phyloP scores from a whole-genome alignment of 2,888 invertebrate species.

The Ophion ellenae region DNA sequence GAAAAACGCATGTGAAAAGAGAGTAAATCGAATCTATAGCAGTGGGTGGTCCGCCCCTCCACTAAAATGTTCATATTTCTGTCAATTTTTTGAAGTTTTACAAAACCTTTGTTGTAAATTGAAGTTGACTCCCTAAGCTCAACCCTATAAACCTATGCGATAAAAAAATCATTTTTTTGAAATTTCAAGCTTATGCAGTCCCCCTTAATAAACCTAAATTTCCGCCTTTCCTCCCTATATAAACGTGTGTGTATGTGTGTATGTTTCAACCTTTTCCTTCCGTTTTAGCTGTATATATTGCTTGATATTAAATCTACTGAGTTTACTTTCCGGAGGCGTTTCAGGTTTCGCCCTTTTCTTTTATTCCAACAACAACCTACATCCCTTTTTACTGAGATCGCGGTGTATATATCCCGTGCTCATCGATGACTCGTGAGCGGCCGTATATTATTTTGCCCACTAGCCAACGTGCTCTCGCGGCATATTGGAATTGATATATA shows the following conservation, averaged over 20 bases:
- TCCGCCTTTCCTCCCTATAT: too few relatives aligned
- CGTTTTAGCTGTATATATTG: neutral
- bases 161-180: neutral
- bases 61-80: neutral
- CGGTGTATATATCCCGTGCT: neutral
- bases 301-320: conserved; percentile 16
- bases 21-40: too few relatives aligned
- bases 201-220: too few relatives aligned
- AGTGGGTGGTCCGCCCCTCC: too few relatives aligned
- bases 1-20: too few relatives aligned
- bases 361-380: neutral
- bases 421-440: conserved; percentile 38
- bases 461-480: conserved; percentile 23
- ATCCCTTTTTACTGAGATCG: neutral
- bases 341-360: conserved; percentile 12
- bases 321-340: conserved; percentile 46
- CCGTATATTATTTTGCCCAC: conserved; percentile 56
- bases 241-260: too few relatives aligned
- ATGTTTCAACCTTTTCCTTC: neutral
- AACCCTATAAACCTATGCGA: neutral
- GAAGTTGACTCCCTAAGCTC: neutral
- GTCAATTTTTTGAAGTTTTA: neutral
- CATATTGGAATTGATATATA: conserved; percentile 43
- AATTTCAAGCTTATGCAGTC: too few relatives aligned
- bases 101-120: neutral